Evolutionary conservation across 2,888 invertebrate genomes (phyloP).

Genomic region (Hydraecia micacea): DNA sequence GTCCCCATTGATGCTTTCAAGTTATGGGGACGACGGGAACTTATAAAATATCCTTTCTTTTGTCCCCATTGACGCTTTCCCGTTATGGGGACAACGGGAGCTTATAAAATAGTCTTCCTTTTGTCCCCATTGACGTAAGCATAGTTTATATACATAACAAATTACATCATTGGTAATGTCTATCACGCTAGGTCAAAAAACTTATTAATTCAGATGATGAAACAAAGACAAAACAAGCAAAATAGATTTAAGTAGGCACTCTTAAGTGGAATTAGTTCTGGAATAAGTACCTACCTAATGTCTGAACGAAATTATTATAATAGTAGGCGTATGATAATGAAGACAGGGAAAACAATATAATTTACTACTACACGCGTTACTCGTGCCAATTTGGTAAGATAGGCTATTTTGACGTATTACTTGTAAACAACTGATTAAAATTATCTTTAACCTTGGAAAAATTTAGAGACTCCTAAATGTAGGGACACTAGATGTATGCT

Average conservation of each 20-base stretch:
- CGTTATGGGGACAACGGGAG: too few relatives aligned
- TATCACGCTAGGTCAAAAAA: neutral
- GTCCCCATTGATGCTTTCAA: too few relatives aligned
- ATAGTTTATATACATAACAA: neutral
- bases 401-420: neutral
- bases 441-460: slow-evolving; percentile 42
- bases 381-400: slow-evolving; percentile 13
- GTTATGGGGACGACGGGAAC: too few relatives aligned
- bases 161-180: slow-evolving; percentile 1
- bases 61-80: too few relatives aligned
- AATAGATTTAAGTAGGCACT: neutral
- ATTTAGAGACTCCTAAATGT: slow-evolving; percentile 29
- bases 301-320: slow-evolving; percentile 12
- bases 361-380: neutral
- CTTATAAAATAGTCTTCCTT: too few relatives aligned
- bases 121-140: too few relatives aligned
- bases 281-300: slow-evolving; percentile 5
- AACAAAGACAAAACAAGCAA: neutral
- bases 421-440: slow-evolving; percentile 43
- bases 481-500: slow-evolving; percentile 19
- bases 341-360: slow-evolving; percentile 10
- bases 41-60: too few relatives aligned
- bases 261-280: neutral
- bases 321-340: slow-evolving; percentile 14
- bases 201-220: slow-evolving; percentile 6